Evolutionary conservation across 2,888 invertebrate species (phyloP).

Genomic region (Bellardia bayeri): DNA sequence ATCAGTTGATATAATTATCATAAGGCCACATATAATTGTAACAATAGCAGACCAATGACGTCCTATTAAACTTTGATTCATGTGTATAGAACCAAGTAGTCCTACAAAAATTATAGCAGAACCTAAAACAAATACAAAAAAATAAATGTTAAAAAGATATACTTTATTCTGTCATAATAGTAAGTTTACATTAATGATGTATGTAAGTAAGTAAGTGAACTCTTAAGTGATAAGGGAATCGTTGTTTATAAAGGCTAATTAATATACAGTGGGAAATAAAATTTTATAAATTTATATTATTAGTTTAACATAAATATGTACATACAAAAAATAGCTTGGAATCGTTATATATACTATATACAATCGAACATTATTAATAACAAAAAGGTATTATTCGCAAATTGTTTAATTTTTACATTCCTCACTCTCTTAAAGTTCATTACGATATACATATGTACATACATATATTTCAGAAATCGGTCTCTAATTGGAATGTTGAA

Average conservation of each 20-base stretch:
- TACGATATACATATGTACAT: too few species aligned
- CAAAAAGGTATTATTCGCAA: too few species aligned
- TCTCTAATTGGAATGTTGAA: too few species aligned
- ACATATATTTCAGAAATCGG: too few species aligned
- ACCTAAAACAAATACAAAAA: conserved; percentile 84
- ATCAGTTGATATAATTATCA: conserved; percentile 91
- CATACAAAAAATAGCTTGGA: too few species aligned
- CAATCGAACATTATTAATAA: too few species aligned
- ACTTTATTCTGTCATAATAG: neutral
- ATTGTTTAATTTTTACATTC: too few species aligned
- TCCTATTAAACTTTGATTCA: conserved; percentile 87
- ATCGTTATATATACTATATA: too few species aligned
- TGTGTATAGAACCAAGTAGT: conserved; percentile 92
- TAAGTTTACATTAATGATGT: neutral
- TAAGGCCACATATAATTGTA: conserved; percentile 89
- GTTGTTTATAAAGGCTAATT: neutral
- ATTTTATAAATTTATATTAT: too few species aligned
- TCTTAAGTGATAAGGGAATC: neutral
- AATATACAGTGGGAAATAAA: neutral
- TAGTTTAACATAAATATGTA: too few species aligned
- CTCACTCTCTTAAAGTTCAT: too few species aligned
- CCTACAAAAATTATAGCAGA: conserved; percentile 96
- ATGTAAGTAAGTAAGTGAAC: neutral
- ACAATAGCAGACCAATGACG: conserved; percentile 92
- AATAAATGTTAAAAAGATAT: neutral